phyloP scores from a whole-genome alignment of 2,888 invertebrate species.

The Drosophila lacicola region DNA sequence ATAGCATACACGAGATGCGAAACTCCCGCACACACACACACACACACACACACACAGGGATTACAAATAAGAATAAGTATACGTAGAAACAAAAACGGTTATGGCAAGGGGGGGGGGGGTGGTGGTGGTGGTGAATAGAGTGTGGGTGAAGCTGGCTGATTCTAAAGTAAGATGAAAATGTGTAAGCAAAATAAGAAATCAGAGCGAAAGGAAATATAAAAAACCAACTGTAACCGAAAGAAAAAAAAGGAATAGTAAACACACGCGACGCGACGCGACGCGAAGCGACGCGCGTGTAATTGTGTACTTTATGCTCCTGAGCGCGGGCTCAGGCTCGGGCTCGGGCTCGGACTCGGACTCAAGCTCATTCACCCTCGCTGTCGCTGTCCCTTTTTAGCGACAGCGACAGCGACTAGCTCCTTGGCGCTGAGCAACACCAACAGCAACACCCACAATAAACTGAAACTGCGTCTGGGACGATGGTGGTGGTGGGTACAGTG shows the following conservation, averaged over 20 bases:
- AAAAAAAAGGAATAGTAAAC: constrained; percentile 29
- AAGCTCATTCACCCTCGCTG: constrained; percentile 47
- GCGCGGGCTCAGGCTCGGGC: constrained; percentile 4
- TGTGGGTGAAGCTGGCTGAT: constrained; percentile 6
- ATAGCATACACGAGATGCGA: constrained; percentile 13
- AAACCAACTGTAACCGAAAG: constrained; percentile 24
- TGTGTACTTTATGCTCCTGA: constrained; percentile 65
- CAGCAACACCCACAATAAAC: constrained; percentile 65
- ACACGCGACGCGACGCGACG: constrained; percentile 38
- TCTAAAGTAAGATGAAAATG: constrained; percentile 41
- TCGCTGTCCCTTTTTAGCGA: constrained; percentile 52
- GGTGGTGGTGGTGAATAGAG: neutral
- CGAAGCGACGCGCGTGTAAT: constrained; percentile 57
- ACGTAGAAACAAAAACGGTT: constrained; percentile 21
- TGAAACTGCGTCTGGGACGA: constrained; percentile 25
- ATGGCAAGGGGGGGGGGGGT: neutral
- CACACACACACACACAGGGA: constrained; percentile 9
- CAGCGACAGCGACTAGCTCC: constrained; percentile 6
- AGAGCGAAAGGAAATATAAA: constrained; percentile 43
- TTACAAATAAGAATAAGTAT: constrained; percentile 5
- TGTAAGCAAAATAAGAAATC: constrained; percentile 46
- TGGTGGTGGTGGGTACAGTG: constrained; percentile 34
- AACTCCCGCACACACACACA: constrained; percentile 1
- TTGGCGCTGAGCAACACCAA: constrained; percentile 26
- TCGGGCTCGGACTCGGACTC: neutral